Base-by-base conservation (phyloP, 2,888 invertebrate genomes). In the Callyntrura sp. region DNA sequence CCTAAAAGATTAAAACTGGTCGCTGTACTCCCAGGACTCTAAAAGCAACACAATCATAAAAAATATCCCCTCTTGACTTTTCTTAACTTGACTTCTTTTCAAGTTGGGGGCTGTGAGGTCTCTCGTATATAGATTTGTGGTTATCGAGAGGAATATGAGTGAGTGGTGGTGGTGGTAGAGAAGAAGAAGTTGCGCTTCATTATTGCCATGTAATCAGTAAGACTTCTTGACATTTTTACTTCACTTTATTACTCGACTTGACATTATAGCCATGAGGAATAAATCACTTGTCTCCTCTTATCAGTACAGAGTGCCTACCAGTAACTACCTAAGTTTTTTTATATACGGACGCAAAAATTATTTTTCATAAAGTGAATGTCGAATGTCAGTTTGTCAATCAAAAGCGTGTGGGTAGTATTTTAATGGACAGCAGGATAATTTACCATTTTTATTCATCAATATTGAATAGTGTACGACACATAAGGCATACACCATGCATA, bases 181-280 rank as follows among this genome's bases (percentile, higher is more conserved):
- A 70, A 68, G 68, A 68, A 70, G 70, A 70, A 43, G 70, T 70
- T 76, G 55, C 35, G 35, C 51, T 28, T 81, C 57, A 81, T 81
- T 57, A 81, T 60, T 81, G 60, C 79, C 79, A 35, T 81, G 79
- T 81, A 81, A 81, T 81, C 79, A 81, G 55, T 28, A 55, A 60
- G 79, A 81, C 60, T 81, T 81, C 79, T 81, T 81, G 79, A 81
- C 79, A 81, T 81, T 81, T 81, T 57, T 78, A 70, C 70, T 70
- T 70, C 70, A 70, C 70, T 70, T 70, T 70, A 70, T 70, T 70
- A 70, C 70, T 70, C 70, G 78, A 78, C 78, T 78, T 78, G 78
- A 78, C 78, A 55, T 81, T 60, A 81, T 28, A 81, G 60, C 79
- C 79, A 55, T 35, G 55, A 55, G 79, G 79, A 81, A 81, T 81